Base-by-base conservation (phyloP, 2,113 vertebrate species). In the Otocyon megalotis region DNA sequence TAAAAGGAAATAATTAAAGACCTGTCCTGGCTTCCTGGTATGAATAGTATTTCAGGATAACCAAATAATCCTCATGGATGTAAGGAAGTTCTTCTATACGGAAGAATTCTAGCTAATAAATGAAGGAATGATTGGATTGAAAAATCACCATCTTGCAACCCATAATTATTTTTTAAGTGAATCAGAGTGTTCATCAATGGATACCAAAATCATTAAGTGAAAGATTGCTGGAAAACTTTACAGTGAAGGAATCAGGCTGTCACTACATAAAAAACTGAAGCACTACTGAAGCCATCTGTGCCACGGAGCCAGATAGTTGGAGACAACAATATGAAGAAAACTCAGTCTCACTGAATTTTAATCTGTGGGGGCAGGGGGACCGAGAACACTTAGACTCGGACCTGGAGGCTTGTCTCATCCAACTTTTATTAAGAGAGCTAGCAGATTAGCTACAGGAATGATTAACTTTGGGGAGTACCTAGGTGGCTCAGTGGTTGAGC, bases 1-100 rank as follows among this genome's bases (percentile, higher is more conserved):
- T 86, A 62, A 80, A 95, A 53, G 60, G n/a, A 90, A 90, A 90
- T 90, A 65, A 93, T 30, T 77, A 56, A 76, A 85, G 58, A 88
- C 69, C 53, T 88, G 35, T 30, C 20, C 76, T 88, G 63, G 6
- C 54, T 88, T 88, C 81, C 62, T 50, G 28, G 50, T 87, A 35
- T 80, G 53, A 79, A 91, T 24, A 72, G 26, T 82, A 83, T 82
- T 50, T 79, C 72, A 71, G 60, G 30, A 10, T 79, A 69, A 95
- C 53, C 53, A 79, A 67, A 60, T 37, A 95, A 67, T 30, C 62
- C 6, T 69, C 77, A 35, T 14, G 17, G 19, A 80, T 30, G 1
- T 8, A 77, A 19, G 19, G 35, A 50, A 79, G 19, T 71, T 95
- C 26, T 60, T 43, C 67, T 62, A 15, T 71, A 80, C 9, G 63